A percentile compares a stretch with the other conserved stretches of the same genome.
Conservation (phyloP, 2,888 invertebrate species). For the Eupithecia inturbata region DNA sequence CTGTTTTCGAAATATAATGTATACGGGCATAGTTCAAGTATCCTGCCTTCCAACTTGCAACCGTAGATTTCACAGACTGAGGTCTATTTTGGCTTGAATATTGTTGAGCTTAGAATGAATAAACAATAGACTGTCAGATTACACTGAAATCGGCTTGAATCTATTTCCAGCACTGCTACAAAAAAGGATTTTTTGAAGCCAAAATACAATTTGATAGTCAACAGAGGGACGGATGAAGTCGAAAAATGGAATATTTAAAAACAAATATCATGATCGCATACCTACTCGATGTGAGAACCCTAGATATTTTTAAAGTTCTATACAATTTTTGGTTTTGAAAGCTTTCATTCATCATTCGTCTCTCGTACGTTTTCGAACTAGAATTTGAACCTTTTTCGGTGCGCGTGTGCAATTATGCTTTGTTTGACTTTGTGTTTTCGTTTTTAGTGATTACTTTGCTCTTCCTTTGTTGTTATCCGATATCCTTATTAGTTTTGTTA, state of each 20-base stretch:
- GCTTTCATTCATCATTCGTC: neutral
- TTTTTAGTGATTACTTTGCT: neutral
- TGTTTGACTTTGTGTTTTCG: neutral
- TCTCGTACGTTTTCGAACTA: neutral
- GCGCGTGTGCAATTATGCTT: no score
- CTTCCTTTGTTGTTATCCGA: neutral
- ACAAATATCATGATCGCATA: neutral
- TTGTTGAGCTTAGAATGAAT: slow-evolving; percentile 7
- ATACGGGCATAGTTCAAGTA: neutral
- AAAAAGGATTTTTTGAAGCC: neutral
- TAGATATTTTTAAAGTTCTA: neutral
- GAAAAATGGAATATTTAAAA: neutral
- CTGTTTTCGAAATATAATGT: slow-evolving; percentile 45
- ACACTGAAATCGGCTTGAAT: slow-evolving; percentile 8
- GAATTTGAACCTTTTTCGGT: neutral
- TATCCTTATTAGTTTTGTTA: neutral
- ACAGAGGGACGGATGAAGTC: neutral
- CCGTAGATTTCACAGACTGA: neutral
- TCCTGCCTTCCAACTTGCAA: neutral
- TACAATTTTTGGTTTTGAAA: neutral
- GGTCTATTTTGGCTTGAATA: slow-evolving; percentile 4
- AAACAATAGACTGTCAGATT: slow-evolving; percentile 10
- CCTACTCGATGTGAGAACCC: neutral
- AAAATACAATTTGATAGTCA: neutral
- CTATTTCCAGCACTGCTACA: neutral